Evolutionary conservation across 35 echinoderm and acorn worm genomes (phyloP).

Genomic region (Ophioderma brevispina): DNA sequence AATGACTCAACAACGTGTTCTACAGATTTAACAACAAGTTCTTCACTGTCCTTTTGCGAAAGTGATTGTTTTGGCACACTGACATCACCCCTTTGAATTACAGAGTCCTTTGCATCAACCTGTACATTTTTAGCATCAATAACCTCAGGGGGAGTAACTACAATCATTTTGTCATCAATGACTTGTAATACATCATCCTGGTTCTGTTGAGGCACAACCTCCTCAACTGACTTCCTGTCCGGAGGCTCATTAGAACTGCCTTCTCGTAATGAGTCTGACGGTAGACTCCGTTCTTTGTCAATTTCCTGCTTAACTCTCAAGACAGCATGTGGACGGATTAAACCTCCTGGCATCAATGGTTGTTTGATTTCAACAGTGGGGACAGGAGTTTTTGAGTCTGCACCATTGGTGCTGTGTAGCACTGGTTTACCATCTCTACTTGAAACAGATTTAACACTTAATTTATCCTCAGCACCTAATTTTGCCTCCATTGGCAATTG

Average conservation of each 20-base stretch:
- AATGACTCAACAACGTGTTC: too few species aligned
- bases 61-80: neutral
- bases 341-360: neutral
- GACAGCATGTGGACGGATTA: neutral
- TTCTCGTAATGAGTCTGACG: neutral
- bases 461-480: slow-evolving; percentile 38
- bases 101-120: neutral
- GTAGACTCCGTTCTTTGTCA: neutral
- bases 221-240: neutral
- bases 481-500: slow-evolving; percentile 56
- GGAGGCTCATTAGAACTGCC: neutral
- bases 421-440: neutral
- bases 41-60: neutral
- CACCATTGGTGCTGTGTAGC: neutral
- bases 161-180: slow-evolving; percentile 23
- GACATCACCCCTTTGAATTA: neutral
- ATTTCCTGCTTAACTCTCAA: neutral
- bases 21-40: too few species aligned
- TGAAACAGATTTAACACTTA: slow-evolving; percentile 6
- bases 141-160: slow-evolving; percentile 6
- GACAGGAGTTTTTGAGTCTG: neutral
- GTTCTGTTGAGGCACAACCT: neutral
- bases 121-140: neutral
- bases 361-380: neutral
- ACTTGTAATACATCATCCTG: slow-evolving; percentile 14